Evolutionary conservation across 1,140 invertebrate species (phyloP).

Genomic region (Drusus annulatus): DNA sequence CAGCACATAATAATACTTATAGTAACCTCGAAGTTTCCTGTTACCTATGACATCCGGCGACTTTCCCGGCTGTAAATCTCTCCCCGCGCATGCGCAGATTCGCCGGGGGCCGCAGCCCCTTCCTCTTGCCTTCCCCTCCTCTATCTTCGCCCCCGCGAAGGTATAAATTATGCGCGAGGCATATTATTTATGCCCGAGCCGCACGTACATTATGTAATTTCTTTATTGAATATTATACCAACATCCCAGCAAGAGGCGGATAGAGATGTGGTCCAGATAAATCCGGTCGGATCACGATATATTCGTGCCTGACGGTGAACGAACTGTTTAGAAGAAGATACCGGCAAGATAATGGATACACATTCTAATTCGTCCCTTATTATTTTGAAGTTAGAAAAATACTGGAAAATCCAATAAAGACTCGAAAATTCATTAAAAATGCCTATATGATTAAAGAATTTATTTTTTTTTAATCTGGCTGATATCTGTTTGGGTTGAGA

Average conservation of each 20-base stretch:
- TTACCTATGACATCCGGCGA: constrained; percentile 36
- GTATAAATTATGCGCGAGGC: constrained; percentile 45
- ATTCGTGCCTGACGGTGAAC: not conserved
- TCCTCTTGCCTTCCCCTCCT: not conserved
- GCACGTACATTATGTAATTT: constrained; percentile 58
- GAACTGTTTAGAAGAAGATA: no score
- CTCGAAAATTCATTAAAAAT: no score
- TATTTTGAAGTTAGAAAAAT: no score
- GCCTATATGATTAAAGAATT: no score
- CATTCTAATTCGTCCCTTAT: no score
- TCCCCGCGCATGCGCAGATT: constrained; percentile 35
- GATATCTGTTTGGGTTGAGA: no score
- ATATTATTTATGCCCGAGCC: constrained; percentile 50
- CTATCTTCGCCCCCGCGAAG: not conserved
- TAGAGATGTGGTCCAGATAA: constrained; percentile 52
- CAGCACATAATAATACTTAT: no score
- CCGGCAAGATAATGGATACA: no score
- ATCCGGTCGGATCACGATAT: constrained; percentile 51
- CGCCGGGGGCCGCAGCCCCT: constrained; percentile 42
- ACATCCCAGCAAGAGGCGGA: constrained; percentile 29
- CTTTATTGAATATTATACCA: constrained; percentile 57
- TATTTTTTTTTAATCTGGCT: no score
- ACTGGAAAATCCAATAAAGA: no score
- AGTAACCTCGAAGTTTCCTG: constrained; percentile 5
- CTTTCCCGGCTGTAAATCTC: constrained; percentile 51